phyloP scores from a whole-genome alignment of 1,140 invertebrate species.

The Melipona quadrifasciata region DNA sequence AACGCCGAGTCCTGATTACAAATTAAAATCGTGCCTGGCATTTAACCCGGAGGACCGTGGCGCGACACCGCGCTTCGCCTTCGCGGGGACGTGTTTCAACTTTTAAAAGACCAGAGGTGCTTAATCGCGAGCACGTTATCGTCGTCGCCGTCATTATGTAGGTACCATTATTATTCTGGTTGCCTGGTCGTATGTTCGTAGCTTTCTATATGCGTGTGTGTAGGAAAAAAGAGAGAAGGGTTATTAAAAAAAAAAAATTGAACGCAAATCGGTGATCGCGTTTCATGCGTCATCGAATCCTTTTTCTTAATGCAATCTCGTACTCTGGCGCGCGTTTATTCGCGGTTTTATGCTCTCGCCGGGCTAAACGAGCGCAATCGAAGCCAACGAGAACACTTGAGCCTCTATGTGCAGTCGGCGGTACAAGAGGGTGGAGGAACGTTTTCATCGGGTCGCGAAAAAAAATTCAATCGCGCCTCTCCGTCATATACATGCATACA shows the following conservation, averaged over 20 bases:
- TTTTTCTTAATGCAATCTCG: constrained; percentile 22
- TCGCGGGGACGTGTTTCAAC: background rate
- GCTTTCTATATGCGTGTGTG: too few relatives aligned
- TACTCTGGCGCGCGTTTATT: constrained; percentile 28
- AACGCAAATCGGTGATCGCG: constrained; percentile 8
- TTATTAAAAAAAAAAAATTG: background rate
- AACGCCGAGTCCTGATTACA: constrained; percentile 32
- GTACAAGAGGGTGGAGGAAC: background rate
- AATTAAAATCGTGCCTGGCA: constrained; percentile 48
- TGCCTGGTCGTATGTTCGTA: background rate
- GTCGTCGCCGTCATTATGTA: background rate
- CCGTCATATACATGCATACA: constrained; percentile 2
- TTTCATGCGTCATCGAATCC: constrained; percentile 13
- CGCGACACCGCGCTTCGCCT: too few relatives aligned
- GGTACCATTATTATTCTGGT: background rate
- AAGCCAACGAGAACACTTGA: constrained; percentile 25
- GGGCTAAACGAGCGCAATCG: constrained; percentile 29
- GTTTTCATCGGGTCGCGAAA: constrained; percentile 11
- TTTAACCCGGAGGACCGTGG: background rate
- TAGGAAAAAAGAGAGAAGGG: too few relatives aligned
- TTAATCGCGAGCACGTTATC: background rate
- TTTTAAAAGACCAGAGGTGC: background rate
- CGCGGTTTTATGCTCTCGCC: constrained; percentile 28
- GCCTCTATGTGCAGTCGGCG: constrained; percentile 13
- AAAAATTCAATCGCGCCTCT: constrained; percentile 14